Evolutionary conservation across 1,140 invertebrate species (phyloP), one percentile per base, ranked within the genome.

Genomic region (Neodiprion fabricii): DNA sequence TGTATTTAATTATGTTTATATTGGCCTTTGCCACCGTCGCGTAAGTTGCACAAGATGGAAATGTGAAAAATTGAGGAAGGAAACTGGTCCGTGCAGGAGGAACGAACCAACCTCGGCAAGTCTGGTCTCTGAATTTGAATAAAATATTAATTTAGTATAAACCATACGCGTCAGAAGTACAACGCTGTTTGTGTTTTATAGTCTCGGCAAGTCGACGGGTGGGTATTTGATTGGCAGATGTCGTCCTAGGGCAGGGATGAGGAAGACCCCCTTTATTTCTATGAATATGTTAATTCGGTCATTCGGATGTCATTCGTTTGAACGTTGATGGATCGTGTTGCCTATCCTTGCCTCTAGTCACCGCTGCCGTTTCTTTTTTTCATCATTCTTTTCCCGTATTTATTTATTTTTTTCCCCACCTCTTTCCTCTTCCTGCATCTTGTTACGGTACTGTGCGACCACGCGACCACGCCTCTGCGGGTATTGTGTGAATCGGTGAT

Each of bases 161-260:
- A 61, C 28, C 28, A 40, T 40, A 5, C 2, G 5, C 28, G 28
- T 1, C 28, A 2, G 28, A 40, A 40, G 28, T 40, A 5, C 28
- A 40, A 40, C 28, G 9, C 4, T 17, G 11, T 61, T 61, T 61
- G 53, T 61, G 53, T 61, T 61, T 14, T 17, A 61, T 12, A 61
- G 53, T 61, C 53, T 61, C 9, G n/a, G 53, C 53, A 61, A 61
- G 53, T 61, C 53, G 53, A 40, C 28, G 28, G 53, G 11, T 14
- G 53, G 53, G 53, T 61, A 61, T 61, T 61, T 61, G 53, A 61
- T 61, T 61, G 53, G 53, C 53, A 61, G 53, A 61, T 61, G 53
- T 61, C 53, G 11, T 17, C 53, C 11, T n/a, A 8, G 11, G 53
- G 8, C 53, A 4, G 3, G 28, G 28, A 40, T 40, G 28, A 61